Conservation (phyloP, 2,888 invertebrate species). For the Homarus gammarus region DNA sequence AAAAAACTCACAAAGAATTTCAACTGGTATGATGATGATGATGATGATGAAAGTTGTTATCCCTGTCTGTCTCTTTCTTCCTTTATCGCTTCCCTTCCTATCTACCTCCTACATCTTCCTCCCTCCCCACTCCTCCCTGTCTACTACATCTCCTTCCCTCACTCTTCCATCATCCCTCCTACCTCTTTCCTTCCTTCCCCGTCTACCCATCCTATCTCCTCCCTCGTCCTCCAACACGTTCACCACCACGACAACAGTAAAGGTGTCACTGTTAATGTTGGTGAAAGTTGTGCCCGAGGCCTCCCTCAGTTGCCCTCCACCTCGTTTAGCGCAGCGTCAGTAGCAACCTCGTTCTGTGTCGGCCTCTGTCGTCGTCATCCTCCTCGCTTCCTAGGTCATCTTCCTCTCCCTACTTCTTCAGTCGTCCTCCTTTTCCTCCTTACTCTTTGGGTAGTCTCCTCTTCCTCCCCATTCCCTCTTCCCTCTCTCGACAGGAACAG, state of each 20-base stretch:
- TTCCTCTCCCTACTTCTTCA: not conserved
- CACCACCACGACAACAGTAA: too few species aligned
- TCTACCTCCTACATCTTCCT: not conserved
- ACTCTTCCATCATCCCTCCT: not conserved
- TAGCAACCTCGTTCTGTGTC: too few species aligned
- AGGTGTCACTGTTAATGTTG: too few species aligned
- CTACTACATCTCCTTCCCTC: too few species aligned
- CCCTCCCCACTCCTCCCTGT: not conserved
- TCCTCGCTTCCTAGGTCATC: not conserved
- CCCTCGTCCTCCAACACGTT: too few species aligned
- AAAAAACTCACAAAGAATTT: not conserved
- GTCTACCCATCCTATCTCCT: too few species aligned
- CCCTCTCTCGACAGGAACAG: not conserved
- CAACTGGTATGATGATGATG: too few species aligned
- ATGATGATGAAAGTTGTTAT: not conserved
- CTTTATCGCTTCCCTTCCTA: not conserved
- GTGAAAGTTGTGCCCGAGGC: too few species aligned
- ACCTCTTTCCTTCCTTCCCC: too few species aligned
- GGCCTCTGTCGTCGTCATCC: not conserved
- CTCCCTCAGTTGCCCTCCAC: too few species aligned
- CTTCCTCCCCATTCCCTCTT: not conserved
- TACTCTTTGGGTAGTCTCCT: not conserved
- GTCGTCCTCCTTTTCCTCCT: conserved; percentile 7
- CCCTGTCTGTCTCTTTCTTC: conserved; percentile 7
- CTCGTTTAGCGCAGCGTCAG: too few species aligned